phyloP scores from a whole-genome alignment of 2,888 invertebrate genomes.

The Lomographa bimaculata region DNA sequence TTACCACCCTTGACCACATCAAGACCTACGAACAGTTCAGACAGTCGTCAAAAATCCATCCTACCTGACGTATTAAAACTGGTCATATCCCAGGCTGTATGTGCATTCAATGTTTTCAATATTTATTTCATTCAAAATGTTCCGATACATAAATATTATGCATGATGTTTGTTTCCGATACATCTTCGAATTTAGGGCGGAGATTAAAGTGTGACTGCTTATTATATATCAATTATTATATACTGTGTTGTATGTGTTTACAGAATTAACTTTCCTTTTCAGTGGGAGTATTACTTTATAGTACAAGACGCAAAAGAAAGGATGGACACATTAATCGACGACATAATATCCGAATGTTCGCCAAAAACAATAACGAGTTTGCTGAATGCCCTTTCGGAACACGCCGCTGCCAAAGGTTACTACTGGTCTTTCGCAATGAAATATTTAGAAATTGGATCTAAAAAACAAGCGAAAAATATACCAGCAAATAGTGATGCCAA shows the following conservation, averaged over 20 bases:
- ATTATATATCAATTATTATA: too few relatives aligned
- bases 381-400: constrained; percentile 12
- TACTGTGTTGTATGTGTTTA: constrained; percentile 53
- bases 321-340: constrained; percentile 38
- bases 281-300: constrained; percentile 56
- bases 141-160: too few relatives aligned
- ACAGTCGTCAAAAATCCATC: too few relatives aligned
- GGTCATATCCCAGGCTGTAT: too few relatives aligned
- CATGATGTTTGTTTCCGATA: too few relatives aligned
- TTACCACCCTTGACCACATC: too few relatives aligned
- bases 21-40: too few relatives aligned
- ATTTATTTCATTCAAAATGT: too few relatives aligned
- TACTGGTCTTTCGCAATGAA: constrained; percentile 51
- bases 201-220: too few relatives aligned
- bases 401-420: constrained; percentile 43
- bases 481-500: neutral
- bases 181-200: too few relatives aligned
- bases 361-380: constrained; percentile 19
- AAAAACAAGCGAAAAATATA: neutral
- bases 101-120: too few relatives aligned
- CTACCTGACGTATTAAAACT: too few relatives aligned
- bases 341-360: constrained; percentile 32
- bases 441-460: constrained; percentile 25
- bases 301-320: constrained; percentile 41
- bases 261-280: constrained; percentile 30